A percentile compares a stretch with the other conserved stretches of the same genome.
These are phyloP conservation scores for Natrix natrix DNA, from an alignment of 2,797 vertebrate genomes.

Conservation along the genomic window DNA sequence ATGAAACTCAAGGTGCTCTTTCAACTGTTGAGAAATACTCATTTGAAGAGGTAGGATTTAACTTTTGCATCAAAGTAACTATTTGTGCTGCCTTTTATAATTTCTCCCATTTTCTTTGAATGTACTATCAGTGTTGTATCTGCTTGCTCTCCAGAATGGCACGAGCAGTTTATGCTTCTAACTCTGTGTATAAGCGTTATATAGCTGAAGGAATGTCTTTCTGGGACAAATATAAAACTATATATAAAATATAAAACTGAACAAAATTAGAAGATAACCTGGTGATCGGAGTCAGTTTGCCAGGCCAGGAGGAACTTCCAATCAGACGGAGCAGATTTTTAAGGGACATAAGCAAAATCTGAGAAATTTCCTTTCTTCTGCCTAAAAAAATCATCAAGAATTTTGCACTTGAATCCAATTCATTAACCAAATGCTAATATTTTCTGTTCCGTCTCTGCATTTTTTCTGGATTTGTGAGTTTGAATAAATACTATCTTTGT, in stretches of 20 bases:
- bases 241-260: not conserved
- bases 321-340: not conserved
- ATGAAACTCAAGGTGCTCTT: conserved; percentile 89
- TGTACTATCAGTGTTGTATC: not conserved
- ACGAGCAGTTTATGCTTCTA: not conserved
- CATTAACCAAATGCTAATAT: not conserved
- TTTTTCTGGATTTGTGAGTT: not conserved
- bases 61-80: not conserved
- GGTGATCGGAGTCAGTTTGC: not conserved
- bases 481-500: not conserved
- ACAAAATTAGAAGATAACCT: not conserved
- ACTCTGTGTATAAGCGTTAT: not conserved
- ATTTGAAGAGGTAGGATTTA: conserved; percentile 84
- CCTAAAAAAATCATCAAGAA: not conserved
- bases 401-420: not conserved
- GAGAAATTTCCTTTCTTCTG: not conserved
- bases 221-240: not conserved
- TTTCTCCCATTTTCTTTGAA: not conserved
- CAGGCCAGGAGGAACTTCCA: not conserved
- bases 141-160: not conserved
- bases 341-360: not conserved
- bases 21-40: conserved; percentile 94
- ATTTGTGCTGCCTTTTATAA: not conserved
- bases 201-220: not conserved
- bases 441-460: not conserved